A percentile compares a stretch with the other conserved stretches of the same genome.
phyloP scores from a whole-genome alignment of 2,797 vertebrate species.

The Limnodromus scolopaceus region DNA sequence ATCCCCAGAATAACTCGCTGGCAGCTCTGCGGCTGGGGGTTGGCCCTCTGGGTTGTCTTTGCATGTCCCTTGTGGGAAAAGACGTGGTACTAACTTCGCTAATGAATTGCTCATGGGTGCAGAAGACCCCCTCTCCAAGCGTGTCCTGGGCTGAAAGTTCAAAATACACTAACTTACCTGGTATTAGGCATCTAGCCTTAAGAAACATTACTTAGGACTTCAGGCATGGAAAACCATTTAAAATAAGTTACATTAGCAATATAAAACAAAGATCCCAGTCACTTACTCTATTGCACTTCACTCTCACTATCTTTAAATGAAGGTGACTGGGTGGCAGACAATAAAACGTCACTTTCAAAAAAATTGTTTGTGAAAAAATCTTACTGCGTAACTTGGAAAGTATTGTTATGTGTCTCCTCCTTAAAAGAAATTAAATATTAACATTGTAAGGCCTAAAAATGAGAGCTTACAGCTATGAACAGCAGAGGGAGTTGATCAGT shows the following conservation, averaged over 20 bases:
- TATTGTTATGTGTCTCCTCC: background rate
- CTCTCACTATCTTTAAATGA: background rate
- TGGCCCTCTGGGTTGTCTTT: background rate
- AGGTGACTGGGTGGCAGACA: background rate
- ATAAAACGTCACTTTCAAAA: background rate
- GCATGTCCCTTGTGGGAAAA: slow-evolving; percentile 27
- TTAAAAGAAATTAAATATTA: background rate
- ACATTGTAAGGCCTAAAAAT: background rate
- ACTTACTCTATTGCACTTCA: background rate
- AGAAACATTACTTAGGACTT: background rate
- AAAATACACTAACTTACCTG: background rate
- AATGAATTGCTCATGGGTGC: background rate
- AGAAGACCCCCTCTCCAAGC: background rate
- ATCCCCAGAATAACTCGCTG: background rate
- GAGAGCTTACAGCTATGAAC: background rate
- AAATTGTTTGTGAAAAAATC: background rate
- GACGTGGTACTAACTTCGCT: background rate
- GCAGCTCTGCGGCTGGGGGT: background rate
- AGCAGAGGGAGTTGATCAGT: slow-evolving; percentile 12
- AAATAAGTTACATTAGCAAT: background rate
- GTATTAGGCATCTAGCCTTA: background rate
- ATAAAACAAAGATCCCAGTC: background rate
- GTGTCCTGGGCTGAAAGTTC: background rate
- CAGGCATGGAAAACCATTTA: background rate
- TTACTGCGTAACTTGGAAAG: background rate